Conservation (phyloP, 2,113 vertebrate genomes). For the Pycnonotus jocosus region DNA sequence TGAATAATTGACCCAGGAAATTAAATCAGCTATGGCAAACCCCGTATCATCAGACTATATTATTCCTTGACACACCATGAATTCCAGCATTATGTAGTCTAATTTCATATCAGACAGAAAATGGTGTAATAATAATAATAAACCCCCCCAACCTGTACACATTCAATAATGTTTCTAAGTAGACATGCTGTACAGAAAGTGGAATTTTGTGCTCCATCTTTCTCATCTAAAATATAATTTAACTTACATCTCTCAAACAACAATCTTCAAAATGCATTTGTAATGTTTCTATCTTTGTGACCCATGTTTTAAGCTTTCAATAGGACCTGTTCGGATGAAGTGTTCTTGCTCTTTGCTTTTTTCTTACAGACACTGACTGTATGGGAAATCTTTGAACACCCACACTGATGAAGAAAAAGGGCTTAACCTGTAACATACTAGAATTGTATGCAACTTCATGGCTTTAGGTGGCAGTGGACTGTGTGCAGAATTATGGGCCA, state of each 20-base stretch:
- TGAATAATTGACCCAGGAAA: not conserved
- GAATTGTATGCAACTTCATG: not conserved
- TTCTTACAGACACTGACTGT: not conserved
- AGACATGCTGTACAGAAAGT: not conserved
- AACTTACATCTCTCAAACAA: not conserved
- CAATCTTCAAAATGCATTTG: not conserved
- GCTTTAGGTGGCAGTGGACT: not conserved
- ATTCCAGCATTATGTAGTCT: not conserved
- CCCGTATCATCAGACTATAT: not conserved
- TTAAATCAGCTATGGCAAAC: not conserved
- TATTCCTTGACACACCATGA: not conserved
- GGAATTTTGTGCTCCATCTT: not conserved
- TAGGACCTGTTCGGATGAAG: not conserved
- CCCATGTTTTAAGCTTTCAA: not conserved
- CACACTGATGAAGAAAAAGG: not conserved
- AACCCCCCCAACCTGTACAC: rapidly evolving
- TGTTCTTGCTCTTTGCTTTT: not conserved
- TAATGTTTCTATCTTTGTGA: not conserved
- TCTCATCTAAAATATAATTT: not conserved
- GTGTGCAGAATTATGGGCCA: not conserved
- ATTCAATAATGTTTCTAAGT: not conserved
- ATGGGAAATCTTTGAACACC: not conserved
- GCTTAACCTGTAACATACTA: not conserved
- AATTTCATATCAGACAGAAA: not conserved
- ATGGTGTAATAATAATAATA: not conserved